Evolutionary conservation across 2,888 invertebrate genomes (phyloP).

Genomic region (Athripsodes cinereus): DNA sequence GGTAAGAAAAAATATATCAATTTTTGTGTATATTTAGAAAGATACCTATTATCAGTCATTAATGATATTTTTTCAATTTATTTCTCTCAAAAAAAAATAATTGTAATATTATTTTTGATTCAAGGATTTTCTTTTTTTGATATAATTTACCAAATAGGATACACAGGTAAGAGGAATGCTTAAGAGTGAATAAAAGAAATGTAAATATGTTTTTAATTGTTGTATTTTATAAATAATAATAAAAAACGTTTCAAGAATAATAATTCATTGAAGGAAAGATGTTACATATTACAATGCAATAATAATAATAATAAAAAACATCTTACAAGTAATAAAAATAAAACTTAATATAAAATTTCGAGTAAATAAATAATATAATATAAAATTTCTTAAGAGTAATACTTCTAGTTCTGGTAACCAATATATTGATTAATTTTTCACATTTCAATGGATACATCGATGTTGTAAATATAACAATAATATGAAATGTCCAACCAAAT

Average conservation of each 20-base stretch:
- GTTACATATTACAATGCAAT: constrained; percentile 5
- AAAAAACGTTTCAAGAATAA: neutral
- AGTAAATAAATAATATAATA: constrained; percentile 15
- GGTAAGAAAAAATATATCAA: too few species aligned
- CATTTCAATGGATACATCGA: constrained; percentile 1
- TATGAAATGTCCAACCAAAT: neutral
- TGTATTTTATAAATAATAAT: constrained; percentile 2
- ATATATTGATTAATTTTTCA: constrained; percentile 15
- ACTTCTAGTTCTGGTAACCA: constrained; percentile 18
- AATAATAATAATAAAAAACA: constrained; percentile 14
- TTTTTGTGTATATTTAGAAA: too few species aligned
- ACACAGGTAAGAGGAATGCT: too few species aligned
- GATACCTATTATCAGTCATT: too few species aligned
- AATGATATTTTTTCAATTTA: too few species aligned
- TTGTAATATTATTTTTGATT: too few species aligned
- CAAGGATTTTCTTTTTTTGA: too few species aligned
- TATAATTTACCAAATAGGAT: too few species aligned
- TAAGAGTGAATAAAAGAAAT: too few species aligned
- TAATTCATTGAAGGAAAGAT: neutral
- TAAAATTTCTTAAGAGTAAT: constrained; percentile 8
- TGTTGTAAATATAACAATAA: neutral
- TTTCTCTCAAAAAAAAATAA: too few species aligned
- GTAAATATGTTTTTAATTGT: neutral
- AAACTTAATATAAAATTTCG: constrained; percentile 16
- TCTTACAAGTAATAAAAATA: constrained; percentile 12